phyloP scores from a whole-genome alignment of 2,888 invertebrate genomes.

The Cataglyphis albicans region DNA sequence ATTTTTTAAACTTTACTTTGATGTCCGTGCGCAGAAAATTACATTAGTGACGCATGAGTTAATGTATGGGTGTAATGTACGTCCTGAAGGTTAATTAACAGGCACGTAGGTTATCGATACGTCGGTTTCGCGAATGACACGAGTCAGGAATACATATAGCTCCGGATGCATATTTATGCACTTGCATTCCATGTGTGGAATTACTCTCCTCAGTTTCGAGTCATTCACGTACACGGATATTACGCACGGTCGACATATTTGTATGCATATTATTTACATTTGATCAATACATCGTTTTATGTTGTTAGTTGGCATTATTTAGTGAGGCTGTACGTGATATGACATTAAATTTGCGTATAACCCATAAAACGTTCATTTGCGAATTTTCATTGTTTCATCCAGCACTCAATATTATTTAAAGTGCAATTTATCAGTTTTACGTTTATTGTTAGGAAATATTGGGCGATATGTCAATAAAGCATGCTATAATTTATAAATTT shows the following conservation, averaged over 20 bases:
- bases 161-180: slow-evolving; percentile 10
- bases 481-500: slow-evolving; percentile 45
- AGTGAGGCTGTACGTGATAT: slow-evolving; percentile 38
- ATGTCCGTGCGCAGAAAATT: neutral
- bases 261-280: slow-evolving; percentile 39
- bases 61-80: slow-evolving; percentile 9
- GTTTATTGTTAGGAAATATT: slow-evolving; percentile 52
- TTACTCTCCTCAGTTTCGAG: slow-evolving; percentile 18
- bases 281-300: slow-evolving; percentile 63
- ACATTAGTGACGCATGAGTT: neutral
- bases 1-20: slow-evolving; percentile 4
- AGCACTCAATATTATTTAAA: slow-evolving; percentile 54
- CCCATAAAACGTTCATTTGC: slow-evolving; percentile 55
- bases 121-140: neutral
- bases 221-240: neutral
- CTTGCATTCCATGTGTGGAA: neutral
- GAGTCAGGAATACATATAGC: slow-evolving; percentile 2
- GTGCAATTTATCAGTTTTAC: slow-evolving; percentile 53
- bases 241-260: slow-evolving; percentile 21
- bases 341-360: slow-evolving; percentile 55
- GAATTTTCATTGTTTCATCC: slow-evolving; percentile 55
- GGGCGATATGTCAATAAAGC: slow-evolving; percentile 51
- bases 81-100: slow-evolving; percentile 25
- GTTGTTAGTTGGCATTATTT: slow-evolving; percentile 55
- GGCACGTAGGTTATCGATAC: neutral